phyloP scores from a whole-genome alignment of 2,797 vertebrate genomes.

The Limosa lapponica region DNA sequence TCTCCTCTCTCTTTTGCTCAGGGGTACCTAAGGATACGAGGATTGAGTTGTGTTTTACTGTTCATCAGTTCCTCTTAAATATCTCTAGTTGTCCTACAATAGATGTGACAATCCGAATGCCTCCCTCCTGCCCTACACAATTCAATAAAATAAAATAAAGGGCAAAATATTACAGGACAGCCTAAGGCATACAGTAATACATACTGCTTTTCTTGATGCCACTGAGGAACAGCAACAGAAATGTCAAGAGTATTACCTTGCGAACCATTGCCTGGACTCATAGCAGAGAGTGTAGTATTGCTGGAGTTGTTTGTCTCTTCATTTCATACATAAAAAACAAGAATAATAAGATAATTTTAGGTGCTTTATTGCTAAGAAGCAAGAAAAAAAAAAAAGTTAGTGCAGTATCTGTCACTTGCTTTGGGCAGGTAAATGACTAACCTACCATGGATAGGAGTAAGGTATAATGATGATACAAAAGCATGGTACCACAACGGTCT shows the following conservation, averaged over 20 bases:
- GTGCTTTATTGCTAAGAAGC: neutral
- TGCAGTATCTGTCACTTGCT: neutral
- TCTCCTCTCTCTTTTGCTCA: neutral
- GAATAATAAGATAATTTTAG: neutral
- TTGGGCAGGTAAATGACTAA: neutral
- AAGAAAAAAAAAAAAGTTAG: neutral
- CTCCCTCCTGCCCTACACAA: neutral
- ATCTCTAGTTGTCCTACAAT: neutral
- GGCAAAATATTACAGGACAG: neutral
- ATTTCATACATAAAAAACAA: neutral
- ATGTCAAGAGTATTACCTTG: neutral
- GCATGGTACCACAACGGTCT: neutral
- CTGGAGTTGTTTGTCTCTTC: neutral
- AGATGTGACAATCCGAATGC: neutral
- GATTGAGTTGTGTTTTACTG: neutral
- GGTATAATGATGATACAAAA: neutral
- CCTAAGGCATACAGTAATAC: neutral
- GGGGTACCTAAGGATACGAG: neutral
- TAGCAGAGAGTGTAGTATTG: neutral
- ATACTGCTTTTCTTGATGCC: neutral
- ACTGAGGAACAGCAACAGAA: neutral
- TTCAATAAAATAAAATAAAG: neutral
- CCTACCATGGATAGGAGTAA: neutral
- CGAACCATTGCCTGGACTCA: accelerated
- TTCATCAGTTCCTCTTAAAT: neutral